These are phyloP conservation scores for Heteractis magnifica DNA, from an alignment of 92 coral and sea anemone genomes.

Conservation along the genomic window DNA sequence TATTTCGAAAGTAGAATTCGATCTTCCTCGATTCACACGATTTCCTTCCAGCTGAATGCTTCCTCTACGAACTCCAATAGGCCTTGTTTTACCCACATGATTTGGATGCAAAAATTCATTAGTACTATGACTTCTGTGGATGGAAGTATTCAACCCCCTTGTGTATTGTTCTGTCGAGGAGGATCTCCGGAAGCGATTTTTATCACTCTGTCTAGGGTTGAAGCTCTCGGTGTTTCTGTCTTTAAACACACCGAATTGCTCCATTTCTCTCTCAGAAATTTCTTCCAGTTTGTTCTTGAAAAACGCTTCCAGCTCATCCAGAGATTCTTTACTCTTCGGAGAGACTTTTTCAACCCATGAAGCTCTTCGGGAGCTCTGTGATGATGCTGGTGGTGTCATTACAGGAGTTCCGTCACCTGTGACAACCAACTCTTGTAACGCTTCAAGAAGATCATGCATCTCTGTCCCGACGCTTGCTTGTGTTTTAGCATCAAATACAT, in stretches of 20 bases:
- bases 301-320: constrained; percentile 76
- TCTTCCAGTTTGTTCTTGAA: constrained; percentile 70
- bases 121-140: constrained; percentile 12
- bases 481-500: constrained; percentile 10
- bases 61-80: neutral
- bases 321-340: constrained; percentile 44
- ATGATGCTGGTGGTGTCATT: constrained; percentile 24
- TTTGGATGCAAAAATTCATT: constrained; percentile 3
- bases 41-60: neutral
- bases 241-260: neutral
- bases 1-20: constrained; percentile 3
- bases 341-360: neutral
- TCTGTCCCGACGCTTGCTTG: constrained; percentile 49
- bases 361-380: constrained; percentile 10
- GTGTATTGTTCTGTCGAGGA: neutral
- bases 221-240: neutral
- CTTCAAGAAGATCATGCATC: constrained; percentile 51
- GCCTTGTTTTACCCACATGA: neutral
- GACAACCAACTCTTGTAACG: constrained; percentile 34
- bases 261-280: constrained; percentile 14
- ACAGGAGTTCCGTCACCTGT: constrained; percentile 23
- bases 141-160: neutral
- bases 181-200: neutral
- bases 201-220: neutral
- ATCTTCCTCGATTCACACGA: neutral